phyloP scores from a whole-genome alignment of 1,140 invertebrate species.

The Psilanteris sp. region DNA sequence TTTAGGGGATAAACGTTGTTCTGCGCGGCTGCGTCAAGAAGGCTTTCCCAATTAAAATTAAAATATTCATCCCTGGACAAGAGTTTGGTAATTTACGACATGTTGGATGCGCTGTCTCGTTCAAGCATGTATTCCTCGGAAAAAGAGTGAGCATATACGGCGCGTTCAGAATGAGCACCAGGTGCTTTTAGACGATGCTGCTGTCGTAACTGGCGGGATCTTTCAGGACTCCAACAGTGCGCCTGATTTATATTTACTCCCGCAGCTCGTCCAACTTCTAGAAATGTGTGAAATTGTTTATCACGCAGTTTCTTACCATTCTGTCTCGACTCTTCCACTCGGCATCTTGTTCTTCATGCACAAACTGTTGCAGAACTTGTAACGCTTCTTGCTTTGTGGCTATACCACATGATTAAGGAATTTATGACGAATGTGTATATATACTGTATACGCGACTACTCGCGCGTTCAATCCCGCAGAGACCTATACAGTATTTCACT shows the following conservation, averaged over 20 bases:
- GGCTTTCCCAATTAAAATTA: constrained; percentile 61
- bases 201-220: constrained; percentile 60
- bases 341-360: constrained; percentile 49
- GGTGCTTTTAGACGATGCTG: constrained; percentile 57
- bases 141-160: constrained; percentile 26
- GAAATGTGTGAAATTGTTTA: constrained; percentile 62
- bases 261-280: constrained; percentile 59
- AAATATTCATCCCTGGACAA: constrained; percentile 65
- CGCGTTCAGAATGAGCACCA: constrained; percentile 48
- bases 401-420: constrained; percentile 40
- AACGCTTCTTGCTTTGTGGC: constrained; percentile 33
- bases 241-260: constrained; percentile 64
- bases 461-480: neutral
- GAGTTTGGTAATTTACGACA: constrained; percentile 56
- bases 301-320: constrained; percentile 30
- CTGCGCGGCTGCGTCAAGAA: constrained; percentile 9
- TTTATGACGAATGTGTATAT: constrained; percentile 56
- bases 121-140: constrained; percentile 9
- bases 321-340: constrained; percentile 1
- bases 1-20: constrained; percentile 20
- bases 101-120: constrained; percentile 22
- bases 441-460: too few relatives aligned
- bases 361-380: constrained; percentile 58
- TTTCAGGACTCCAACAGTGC: constrained; percentile 59
- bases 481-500: neutral